phyloP scores from a whole-genome alignment of 1,140 invertebrate genomes.

The Nymphalis io region DNA sequence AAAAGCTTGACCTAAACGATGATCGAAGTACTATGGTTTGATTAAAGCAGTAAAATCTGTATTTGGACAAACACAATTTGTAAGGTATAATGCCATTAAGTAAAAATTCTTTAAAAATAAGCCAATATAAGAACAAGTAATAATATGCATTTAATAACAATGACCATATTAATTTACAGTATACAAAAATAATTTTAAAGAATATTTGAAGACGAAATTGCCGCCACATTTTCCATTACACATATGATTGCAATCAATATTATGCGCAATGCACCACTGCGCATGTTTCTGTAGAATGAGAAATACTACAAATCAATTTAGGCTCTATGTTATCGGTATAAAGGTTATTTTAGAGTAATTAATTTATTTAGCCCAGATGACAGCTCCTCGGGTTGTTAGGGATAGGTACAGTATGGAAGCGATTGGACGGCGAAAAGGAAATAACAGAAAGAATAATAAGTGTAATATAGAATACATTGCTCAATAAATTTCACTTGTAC shows the following conservation, averaged over 20 bases:
- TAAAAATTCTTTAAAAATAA: too few species aligned
- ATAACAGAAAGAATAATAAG: constrained; percentile 38
- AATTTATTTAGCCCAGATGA: constrained; percentile 54
- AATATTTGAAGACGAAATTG: constrained; percentile 50
- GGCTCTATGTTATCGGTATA: constrained; percentile 29
- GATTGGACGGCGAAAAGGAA: constrained; percentile 53
- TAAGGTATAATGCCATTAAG: too few species aligned
- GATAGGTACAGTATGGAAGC: constrained; percentile 57
- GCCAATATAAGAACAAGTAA: too few species aligned
- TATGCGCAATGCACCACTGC: constrained; percentile 75
- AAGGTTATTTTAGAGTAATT: constrained; percentile 25
- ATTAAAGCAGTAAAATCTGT: too few species aligned
- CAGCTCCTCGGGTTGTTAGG: constrained; percentile 59
- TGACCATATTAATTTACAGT: too few species aligned
- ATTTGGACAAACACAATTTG: too few species aligned
- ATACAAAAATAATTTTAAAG: background rate
- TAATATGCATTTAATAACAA: too few species aligned
- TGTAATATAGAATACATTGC: constrained; percentile 37
- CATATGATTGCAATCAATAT: constrained; percentile 78
- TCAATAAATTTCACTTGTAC: constrained; percentile 24
- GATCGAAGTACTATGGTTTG: too few species aligned
- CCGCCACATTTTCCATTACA: constrained; percentile 67
- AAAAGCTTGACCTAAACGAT: too few species aligned
- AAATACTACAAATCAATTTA: constrained; percentile 26
- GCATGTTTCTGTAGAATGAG: constrained; percentile 63